Evolutionary conservation across 1,140 invertebrate genomes (phyloP), one percentile per base, ranked within the genome.

Genomic region (Sitodiplosis mosellana): DNA sequence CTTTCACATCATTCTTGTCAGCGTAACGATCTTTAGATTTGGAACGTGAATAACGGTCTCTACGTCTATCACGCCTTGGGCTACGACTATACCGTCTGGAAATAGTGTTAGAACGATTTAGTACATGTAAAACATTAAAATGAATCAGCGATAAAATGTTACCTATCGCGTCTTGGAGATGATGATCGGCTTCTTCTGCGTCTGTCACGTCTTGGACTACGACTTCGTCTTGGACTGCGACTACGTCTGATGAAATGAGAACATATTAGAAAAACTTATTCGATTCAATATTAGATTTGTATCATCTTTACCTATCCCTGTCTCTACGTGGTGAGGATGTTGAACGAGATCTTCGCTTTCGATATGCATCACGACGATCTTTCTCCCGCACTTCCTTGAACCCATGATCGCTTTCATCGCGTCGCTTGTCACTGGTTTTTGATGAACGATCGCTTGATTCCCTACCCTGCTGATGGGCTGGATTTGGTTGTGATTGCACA

Each of bases 171-270:
- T 27, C 27, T 27, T 27, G 27, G 27, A 10, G 27, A 27, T 14
- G 22, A 33, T 18, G 27, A 44, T 37, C 49, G 53, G 20, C 50
- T 55, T 12, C 49, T 55, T 33, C 56, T 55, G 33, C 48, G 52
- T 15, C 42, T 49, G 6, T 52, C 52, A 2, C 55, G 46, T 48
- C 40, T 51, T 43, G 37, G 54, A 1, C 57, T 59, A 8, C 59
- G 59, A 47, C 63, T 60, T 12, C 49, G 46, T 22, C 45, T 49
- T 37, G 38, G 20, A 33, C 42, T 42, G 1, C 42, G 42, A 12
- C 38, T 45, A 12, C 21, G n/a, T n/a, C n/a, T n/a, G n/a, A n/a
- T 27, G 27, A 27, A 27, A 27, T 5, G 10, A 3, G 27, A 27
- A 27, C 27, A 27, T 27, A 5, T 27, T 27, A 5, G 27, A 5